Percentiles rank a stretch among this genome's conserved stretches.
Evolutionary conservation across 2,797 vertebrate genomes (phyloP).

Genomic region (Periophthalmus magnuspinnatus): DNA sequence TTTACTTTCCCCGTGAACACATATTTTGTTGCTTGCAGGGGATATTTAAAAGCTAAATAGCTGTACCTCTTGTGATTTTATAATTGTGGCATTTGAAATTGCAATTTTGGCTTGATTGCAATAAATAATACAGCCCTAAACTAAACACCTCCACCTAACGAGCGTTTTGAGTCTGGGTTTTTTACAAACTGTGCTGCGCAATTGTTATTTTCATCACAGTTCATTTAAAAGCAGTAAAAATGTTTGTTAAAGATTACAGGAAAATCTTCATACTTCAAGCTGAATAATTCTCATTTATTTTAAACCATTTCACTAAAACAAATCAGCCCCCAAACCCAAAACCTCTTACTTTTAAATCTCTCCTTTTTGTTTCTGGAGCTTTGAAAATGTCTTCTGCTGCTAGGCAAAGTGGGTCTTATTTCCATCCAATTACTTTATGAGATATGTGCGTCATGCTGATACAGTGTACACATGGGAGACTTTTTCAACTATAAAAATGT

Average conservation of each 20-base stretch:
- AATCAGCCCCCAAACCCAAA: neutral
- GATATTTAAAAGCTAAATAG: neutral
- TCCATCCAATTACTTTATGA: slow-evolving; percentile 1
- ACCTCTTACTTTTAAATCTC: neutral
- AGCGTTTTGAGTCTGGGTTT: neutral
- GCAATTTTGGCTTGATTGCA: neutral
- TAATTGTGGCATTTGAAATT: neutral
- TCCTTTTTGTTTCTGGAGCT: neutral
- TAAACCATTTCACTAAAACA: neutral
- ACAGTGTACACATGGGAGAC: neutral
- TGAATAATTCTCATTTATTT: neutral
- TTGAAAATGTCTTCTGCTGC: slow-evolving; percentile 1
- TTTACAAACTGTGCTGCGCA: neutral
- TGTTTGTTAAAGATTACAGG: neutral
- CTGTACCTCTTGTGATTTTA: neutral
- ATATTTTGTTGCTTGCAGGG: neutral
- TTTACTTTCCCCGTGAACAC: neutral
- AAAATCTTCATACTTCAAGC: neutral
- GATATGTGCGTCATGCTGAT: neutral
- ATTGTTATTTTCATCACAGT: neutral
- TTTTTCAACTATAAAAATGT: neutral
- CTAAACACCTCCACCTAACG: neutral
- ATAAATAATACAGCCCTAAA: neutral
- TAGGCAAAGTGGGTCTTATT: neutral
- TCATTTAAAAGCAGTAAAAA: neutral